These are phyloP conservation scores for Dryomyza anilis DNA, from an alignment of 2,888 invertebrate genomes.

Conservation along the genomic window DNA sequence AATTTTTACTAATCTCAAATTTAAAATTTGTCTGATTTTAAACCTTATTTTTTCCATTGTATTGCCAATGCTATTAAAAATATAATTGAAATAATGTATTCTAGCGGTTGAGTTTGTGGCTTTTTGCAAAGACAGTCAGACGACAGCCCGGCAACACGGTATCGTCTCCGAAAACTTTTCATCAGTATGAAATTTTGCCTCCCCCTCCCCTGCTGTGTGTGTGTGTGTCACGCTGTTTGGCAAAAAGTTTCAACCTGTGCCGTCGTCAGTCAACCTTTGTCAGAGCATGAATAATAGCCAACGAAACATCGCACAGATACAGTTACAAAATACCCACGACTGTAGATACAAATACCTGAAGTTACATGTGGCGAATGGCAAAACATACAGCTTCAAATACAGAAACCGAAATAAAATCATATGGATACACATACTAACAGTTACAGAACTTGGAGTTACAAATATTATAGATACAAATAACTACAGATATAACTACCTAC, in stretches of 20 bases:
- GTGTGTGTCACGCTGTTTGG: no score
- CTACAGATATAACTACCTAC: not conserved
- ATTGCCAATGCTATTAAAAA: not conserved
- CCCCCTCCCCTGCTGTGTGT: not conserved
- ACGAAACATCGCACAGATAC: not conserved
- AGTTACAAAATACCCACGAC: not conserved
- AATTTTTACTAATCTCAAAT: no score
- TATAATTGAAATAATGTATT: slow-evolving; percentile 4
- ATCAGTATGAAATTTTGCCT: not conserved
- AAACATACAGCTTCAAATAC: not conserved
- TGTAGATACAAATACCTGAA: no score
- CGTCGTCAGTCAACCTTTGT: not conserved
- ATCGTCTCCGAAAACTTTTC: not conserved
- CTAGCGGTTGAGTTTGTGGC: not conserved
- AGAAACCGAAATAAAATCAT: not conserved
- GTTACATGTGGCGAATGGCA: not conserved
- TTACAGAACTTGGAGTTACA: not conserved
- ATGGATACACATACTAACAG: not conserved
- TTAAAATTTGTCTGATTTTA: no score
- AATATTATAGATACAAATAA: no score
- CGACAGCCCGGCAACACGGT: not conserved
- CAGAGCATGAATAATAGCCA: not conserved
- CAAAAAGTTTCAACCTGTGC: no score
- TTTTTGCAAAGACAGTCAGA: no score
- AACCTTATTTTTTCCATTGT: not conserved